Base-by-base conservation (phyloP, 2,888 invertebrate genomes). In the Lepidocyrtoides sp. region DNA sequence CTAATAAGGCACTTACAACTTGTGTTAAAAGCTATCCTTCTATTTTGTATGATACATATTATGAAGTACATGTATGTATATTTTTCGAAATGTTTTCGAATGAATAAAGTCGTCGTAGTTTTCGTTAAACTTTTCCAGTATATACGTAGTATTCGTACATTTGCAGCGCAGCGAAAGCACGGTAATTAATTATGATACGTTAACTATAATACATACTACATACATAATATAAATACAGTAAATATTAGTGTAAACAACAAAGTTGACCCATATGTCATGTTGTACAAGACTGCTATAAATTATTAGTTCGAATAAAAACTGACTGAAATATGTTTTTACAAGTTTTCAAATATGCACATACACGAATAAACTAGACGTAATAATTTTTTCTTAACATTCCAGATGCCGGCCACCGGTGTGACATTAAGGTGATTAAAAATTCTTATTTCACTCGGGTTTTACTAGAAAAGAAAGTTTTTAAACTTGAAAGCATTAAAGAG, bases 221-320 rank as follows among this genome's bases (percentile, higher is more conserved):
- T 44, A 72, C 32, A 66, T 44, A 17, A 32, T 72, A 72, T 44
- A 41, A 41, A 41, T 20, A 44, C 44, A 72, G 44, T 44, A 41
- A 41, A 41, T 20, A 44, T 23, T 44, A 32, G 5, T 20, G 17
- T n/a, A 57, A 72, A 29, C 44, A 72, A 23, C 32, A 79, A 51
- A 54, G 54, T 10, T 79, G 51, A 79, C 72, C 23, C 77, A 4
- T 36, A 54, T 54, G 77, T 54, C 54, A 54, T 54, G 77, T 54
- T 79, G 77, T 79, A 79, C 51, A 79, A 79, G 77, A 51, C 77
- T 79, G 77, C 54, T n/a, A 32, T 51, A 79, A 79, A 79, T 54
- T 12, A 29, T 79, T 69, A 69, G n/a, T 48, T 26, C 26, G 48
- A 75, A 48, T 75, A 48, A n/a, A n/a, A 75, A 75, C 75, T 75